phyloP scores from a whole-genome alignment of 2,888 invertebrate species.

The Hemistola chrysoprasaria region DNA sequence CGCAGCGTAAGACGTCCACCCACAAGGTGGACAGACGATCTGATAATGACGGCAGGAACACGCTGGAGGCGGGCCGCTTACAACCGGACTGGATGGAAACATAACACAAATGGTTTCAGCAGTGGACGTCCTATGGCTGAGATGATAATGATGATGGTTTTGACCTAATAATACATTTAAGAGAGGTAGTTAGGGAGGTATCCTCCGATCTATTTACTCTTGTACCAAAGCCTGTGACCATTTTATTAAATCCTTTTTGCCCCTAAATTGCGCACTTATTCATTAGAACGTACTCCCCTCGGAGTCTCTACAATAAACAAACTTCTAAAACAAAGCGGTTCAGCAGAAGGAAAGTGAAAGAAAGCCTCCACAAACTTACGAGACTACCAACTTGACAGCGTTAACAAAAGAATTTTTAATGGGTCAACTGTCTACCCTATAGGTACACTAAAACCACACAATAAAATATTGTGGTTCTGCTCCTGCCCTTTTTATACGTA shows the following conservation, averaged over 20 bases:
- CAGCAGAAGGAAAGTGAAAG: constrained; percentile 33
- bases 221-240: constrained; percentile 34
- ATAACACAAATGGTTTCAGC: too few species aligned
- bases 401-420: constrained; percentile 33
- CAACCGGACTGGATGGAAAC: too few species aligned
- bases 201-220: constrained; percentile 1
- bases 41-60: too few species aligned
- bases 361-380: constrained; percentile 33
- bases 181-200: too few species aligned
- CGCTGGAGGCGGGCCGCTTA: too few species aligned
- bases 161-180: too few species aligned
- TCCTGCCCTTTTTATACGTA: constrained; percentile 13
- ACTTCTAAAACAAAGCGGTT: constrained; percentile 43
- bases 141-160: too few species aligned
- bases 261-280: constrained; percentile 44
- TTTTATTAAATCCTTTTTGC: constrained; percentile 40
- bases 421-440: constrained; percentile 30
- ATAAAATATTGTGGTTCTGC: constrained; percentile 16
- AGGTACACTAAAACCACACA: too few species aligned
- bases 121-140: too few species aligned
- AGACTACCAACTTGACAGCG: constrained; percentile 23
- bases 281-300: constrained; percentile 39
- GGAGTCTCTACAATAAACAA: constrained; percentile 41
- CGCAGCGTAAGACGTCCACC: too few species aligned
- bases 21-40: too few species aligned